Percentiles rank a stretch among this genome's conserved stretches.
phyloP scores from a whole-genome alignment of 2,113 vertebrate species.

The Vulpes lagopus region DNA sequence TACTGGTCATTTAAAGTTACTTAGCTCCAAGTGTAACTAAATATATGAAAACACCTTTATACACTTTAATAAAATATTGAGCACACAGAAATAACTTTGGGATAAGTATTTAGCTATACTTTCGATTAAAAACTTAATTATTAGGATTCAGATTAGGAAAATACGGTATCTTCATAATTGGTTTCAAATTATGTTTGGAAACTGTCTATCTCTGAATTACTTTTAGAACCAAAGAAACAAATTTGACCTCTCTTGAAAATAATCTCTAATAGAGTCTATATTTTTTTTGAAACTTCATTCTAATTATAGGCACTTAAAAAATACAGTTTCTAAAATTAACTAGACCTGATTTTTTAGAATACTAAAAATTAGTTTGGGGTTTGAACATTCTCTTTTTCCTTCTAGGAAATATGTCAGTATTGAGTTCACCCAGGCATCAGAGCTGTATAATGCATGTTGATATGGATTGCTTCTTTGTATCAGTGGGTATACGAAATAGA shows the following conservation, averaged over 20 bases:
- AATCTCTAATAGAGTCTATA: neutral
- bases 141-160: neutral
- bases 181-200: slow-evolving; percentile 45
- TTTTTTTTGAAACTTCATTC: slow-evolving; percentile 8
- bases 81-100: slow-evolving; percentile 20
- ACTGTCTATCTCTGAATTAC: neutral
- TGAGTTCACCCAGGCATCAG: slow-evolving; percentile 88
- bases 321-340: slow-evolving; percentile 38
- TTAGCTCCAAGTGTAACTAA: neutral
- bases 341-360: slow-evolving; percentile 55
- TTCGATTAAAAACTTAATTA: neutral
- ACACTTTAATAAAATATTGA: neutral
- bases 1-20: neutral
- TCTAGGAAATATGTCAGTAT: slow-evolving; percentile 87
- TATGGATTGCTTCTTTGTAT: slow-evolving; percentile 99
- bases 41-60: neutral
- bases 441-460: slow-evolving; percentile 98
- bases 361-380: slow-evolving; percentile 76
- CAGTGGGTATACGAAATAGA: slow-evolving; percentile 96
- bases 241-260: slow-evolving; percentile 6
- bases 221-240: slow-evolving; percentile 41
- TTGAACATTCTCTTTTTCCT: slow-evolving; percentile 86
- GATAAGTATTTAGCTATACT: slow-evolving; percentile 9
- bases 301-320: slow-evolving; percentile 45
- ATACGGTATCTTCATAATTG: neutral